A percentile compares a stretch with the other conserved stretches of the same genome.
Conservation (phyloP, 2,888 invertebrate species). For the Dicyrtomina minuta region DNA sequence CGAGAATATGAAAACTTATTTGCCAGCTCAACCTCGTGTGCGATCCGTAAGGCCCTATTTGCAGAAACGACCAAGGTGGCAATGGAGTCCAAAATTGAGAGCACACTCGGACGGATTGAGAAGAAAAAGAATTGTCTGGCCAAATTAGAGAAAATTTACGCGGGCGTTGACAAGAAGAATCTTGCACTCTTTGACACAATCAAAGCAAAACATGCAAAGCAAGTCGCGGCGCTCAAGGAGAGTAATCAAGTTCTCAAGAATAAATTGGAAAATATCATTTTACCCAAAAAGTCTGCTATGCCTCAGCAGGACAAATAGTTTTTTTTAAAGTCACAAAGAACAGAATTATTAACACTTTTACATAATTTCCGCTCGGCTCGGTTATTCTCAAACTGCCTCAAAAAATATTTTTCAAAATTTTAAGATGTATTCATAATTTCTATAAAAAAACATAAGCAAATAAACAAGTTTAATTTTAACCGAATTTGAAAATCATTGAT, state of each 20-base stretch:
- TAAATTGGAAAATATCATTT: conserved; percentile 29
- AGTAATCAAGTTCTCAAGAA: conserved; percentile 18
- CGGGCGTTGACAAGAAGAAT: conserved; percentile 23
- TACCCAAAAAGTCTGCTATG: conserved; percentile 6
- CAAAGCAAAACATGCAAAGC: conserved; percentile 24
- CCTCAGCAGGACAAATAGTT: no score
- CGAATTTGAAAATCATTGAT: no score
- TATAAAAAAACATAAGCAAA: no score
- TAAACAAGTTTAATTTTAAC: no score
- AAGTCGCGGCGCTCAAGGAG: conserved; percentile 18
- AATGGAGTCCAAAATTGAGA: conserved; percentile 24
- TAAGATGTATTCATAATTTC: no score
- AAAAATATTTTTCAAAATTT: no score
- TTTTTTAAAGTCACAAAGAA: no score
- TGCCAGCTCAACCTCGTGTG: conserved; percentile 25
- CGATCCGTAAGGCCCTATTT: conserved; percentile 18
- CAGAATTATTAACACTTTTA: no score
- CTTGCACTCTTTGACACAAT: conserved; percentile 18
- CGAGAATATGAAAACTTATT: conserved; percentile 30
- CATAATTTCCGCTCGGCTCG: no score
- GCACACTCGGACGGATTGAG: conserved; percentile 14
- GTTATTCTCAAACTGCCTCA: no score
- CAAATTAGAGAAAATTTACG: conserved; percentile 23
- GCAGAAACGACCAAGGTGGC: conserved; percentile 20
- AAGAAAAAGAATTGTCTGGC: conserved; percentile 22